Evolutionary conservation across 1,140 invertebrate species (phyloP), one percentile per base, ranked within the genome.

Genomic region (Hyles vespertilio): DNA sequence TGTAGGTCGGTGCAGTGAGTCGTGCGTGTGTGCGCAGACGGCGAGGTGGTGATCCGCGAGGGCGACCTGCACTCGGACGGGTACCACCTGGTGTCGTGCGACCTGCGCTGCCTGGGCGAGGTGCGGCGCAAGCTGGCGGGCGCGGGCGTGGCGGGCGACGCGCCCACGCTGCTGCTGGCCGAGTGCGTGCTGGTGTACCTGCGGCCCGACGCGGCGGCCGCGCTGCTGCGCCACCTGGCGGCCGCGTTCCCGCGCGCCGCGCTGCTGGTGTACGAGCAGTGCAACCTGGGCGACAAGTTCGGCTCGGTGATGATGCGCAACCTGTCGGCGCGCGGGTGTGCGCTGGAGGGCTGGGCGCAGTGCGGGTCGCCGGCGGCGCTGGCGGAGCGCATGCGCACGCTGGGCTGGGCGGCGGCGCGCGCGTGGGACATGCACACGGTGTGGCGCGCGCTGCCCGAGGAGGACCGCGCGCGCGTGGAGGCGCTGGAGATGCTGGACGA

Each of bases 171-270:
- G 63, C 96, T 99, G 89, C 89, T 99, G 52, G 93, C 97, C 32
- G 98, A 99, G 90, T 99, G 98, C 91, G 98, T 99, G 67, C 92
- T 99, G 40, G 97, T 99, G 43, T 99, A 99, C 77, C 94, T 99
- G 83, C 95, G 97, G 71, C 91, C 92, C 56, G 92, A 93, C 59
- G 93, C 94, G 60, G 94, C 94, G 45, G 92, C 92, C 50, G 91
- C 92, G 69, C 89, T 98, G 58, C 89, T 98, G 33, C 91, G 92
- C 56, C 96, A 94, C 92, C 91, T 98, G 51, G 91, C 94, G 1
- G 89, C 91, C 47, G 92, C 93, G 66, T 98, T 99, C 84, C 87
- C 92, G 54, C 93, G 94, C 59, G 92, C 93, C 54, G 90, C 96
- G 67, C 97, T 99, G 81, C 90, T 99, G 44, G 97, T 96, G 86